These are phyloP conservation scores for Rhopalosiphum maidis DNA, from an alignment of 1,140 invertebrate species.

Conservation along the genomic window DNA sequence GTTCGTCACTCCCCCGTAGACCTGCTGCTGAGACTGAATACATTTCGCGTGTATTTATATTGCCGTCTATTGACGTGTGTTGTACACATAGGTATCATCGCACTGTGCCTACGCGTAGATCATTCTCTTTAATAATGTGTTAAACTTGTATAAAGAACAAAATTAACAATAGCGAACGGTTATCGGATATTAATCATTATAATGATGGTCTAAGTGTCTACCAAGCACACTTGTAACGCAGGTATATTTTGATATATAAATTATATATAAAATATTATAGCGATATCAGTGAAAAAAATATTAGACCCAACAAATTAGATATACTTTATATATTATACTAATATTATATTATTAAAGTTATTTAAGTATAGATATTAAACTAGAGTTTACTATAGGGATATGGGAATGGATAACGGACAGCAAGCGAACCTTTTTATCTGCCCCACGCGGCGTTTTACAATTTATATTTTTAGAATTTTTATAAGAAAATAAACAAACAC, in stretches of 20 bases:
- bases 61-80: neutral
- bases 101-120: no score
- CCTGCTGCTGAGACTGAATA: neutral
- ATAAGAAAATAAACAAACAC: neutral
- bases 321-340: neutral
- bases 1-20: neutral
- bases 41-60: neutral
- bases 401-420: neutral
- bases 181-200: neutral
- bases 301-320: neutral
- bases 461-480: conserved; percentile 10
- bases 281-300: neutral
- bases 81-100: no score
- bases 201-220: neutral
- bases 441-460: neutral
- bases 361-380: neutral
- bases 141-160: neutral
- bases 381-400: no score
- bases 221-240: neutral
- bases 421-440: neutral
- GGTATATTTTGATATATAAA: no score
- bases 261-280: neutral
- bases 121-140: neutral
- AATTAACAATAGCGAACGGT: neutral
- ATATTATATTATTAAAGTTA: neutral